Evolutionary conservation across 2,797 vertebrate species (phyloP), one percentile per base, ranked within the genome.

Genomic region (Poeciliopsis presidionis): DNA sequence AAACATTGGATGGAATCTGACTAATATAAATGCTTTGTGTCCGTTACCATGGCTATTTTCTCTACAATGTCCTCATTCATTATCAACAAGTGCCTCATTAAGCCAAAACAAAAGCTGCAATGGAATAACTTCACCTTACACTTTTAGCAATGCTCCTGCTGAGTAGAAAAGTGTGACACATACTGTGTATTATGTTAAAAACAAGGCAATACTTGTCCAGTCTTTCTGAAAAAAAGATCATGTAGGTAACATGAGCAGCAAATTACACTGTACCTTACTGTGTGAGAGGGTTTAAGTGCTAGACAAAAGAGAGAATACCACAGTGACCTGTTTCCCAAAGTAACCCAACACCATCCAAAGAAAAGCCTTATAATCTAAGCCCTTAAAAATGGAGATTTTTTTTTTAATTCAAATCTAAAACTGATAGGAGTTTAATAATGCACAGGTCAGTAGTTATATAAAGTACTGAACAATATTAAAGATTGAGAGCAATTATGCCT

Each of bases 31-130:
- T 41, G 25, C 45, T 69, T 79, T 78, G 83, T 75, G 45, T n/a
- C 70, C 30, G 65, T 88, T 55, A 22, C 76, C 65, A 74, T 76
- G 69, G 84, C 4, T 28, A 75, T 80, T 18, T 43, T 70, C 67
- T 79, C 14, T 72, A 73, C 76, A 75, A 36, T 36, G 20, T 22
- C 71, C 84, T 72, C 28, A 70, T 86, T 89, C 63, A 77, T 82
- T n/a, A 57, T 74, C 80, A 82, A 28, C 8, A 13, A 36, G 46
- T 55, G 9, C 79, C 79, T 90, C 86, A 90, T 92, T 91, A 89
- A 63, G 79, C 86, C 75, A 79, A 86, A 89, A 93, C 88, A 90
- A 91, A 90, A 85, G 87, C 7, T 11, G 55, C 77, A 77, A 71
- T 78, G 75, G 83, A 73, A 74, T 81, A 79, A 47, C 61, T 30